Base-by-base conservation (phyloP, 2,113 vertebrate genomes). In the Erinaceus europaeus region DNA sequence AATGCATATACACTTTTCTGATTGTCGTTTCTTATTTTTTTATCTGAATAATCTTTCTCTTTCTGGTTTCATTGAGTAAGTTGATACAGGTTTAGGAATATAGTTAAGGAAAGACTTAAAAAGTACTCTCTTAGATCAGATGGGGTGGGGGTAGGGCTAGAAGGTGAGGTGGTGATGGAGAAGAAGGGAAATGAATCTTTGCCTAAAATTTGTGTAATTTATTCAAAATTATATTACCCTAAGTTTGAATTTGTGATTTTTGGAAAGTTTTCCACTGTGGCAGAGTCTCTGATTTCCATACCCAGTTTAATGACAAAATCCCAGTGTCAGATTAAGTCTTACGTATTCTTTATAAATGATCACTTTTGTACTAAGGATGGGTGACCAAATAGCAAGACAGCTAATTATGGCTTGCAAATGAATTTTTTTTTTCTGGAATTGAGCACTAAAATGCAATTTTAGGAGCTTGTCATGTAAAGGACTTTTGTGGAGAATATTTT, bases 191-290 rank as follows among this genome's bases (percentile, higher is more conserved):
- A 21, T 79, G 10, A 64, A 42, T 75, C 62, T 88, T 46, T 67
- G 29, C 72, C 32, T 48, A 59, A 59, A 64, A 75, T 72, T 74
- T 87, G n/a, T 57, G n/a, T 34, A 84, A 17, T 25, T 46, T 68
- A 38, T 86, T 78, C 29, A 57, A 21, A 92, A 65, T 86, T 65
- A 20, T 64, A 62, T 52, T 62, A 38, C 36, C 5, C 10, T 78
- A 64, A 78, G 76, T 88, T 84, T 64, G 53, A 85, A 23, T 71
- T 90, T 53, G n/a, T n/a, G n/a, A n/a, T n/a, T 88, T 86, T 71
- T 55, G 76, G 55, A 55, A 11, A 44, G 38, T 57, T 73, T 67
- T 20, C 27, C n/a, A 34, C 25, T 2, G 65, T 29, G 12, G 17
- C 14, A 71, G 61, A 84, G 40, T 74, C 53, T n/a, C n/a, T 57